Evolutionary conservation across 2,113 vertebrate species (phyloP).

Genomic region (Chauna torquata): DNA sequence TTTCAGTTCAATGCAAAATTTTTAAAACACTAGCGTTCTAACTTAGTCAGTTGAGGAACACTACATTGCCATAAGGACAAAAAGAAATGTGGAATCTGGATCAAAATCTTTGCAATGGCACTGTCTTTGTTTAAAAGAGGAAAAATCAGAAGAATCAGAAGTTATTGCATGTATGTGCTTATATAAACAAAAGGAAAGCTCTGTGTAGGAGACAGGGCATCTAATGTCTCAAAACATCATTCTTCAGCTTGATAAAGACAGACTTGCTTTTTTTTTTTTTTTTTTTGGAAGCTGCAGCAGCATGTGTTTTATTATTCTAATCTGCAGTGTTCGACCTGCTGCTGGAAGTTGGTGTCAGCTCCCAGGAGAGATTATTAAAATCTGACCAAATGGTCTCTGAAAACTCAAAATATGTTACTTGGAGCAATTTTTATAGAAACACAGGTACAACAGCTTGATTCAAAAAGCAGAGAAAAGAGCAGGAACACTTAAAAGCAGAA

Average conservation of each 20-base stretch:
- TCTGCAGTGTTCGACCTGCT: conserved; percentile 54
- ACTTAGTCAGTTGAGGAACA: background rate
- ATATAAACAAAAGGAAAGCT: conserved; percentile 16
- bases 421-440: conserved; percentile 60
- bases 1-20: background rate
- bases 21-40: background rate
- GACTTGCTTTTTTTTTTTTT: background rate
- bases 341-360: conserved; percentile 74
- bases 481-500: conserved; percentile 13
- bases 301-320: conserved; percentile 66
- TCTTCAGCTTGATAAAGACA: conserved; percentile 21
- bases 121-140: background rate
- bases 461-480: background rate
- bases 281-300: background rate
- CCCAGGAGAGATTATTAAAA: conserved; percentile 78
- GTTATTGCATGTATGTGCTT: background rate
- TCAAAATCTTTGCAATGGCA: background rate
- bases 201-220: background rate
- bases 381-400: conserved; percentile 73
- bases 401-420: conserved; percentile 62
- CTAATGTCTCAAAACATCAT: conserved; percentile 22
- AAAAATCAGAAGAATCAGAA: background rate
- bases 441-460: conserved; percentile 1
- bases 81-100: background rate
- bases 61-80: background rate